A percentile compares a stretch with the other conserved stretches of the same genome.
Conservation (phyloP, 1,140 invertebrate genomes). For the Eumeta japonica region DNA sequence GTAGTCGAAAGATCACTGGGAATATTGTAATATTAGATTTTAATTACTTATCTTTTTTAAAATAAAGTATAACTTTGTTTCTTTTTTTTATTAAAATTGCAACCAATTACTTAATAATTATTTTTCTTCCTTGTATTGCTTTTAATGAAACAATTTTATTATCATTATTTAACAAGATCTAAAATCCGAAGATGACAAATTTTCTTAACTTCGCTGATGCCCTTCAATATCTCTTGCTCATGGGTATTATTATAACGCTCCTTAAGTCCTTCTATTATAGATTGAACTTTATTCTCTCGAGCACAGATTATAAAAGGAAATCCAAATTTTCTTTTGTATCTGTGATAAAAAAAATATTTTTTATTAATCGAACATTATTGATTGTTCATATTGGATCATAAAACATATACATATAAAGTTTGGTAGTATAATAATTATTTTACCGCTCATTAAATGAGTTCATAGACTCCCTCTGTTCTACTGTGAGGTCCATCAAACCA, state of each 20-base stretch:
- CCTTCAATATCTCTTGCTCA: slow-evolving; percentile 59
- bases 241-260: slow-evolving; percentile 56
- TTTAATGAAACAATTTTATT: slow-evolving; percentile 9
- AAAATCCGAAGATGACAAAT: slow-evolving; percentile 62
- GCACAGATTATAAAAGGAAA: slow-evolving; percentile 74
- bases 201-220: slow-evolving; percentile 69
- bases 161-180: slow-evolving; percentile 50
- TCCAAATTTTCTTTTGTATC: slow-evolving; percentile 67
- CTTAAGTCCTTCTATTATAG: slow-evolving; percentile 61
- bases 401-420: too few relatives aligned
- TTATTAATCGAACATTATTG: too few relatives aligned
- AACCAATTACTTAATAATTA: slow-evolving; percentile 8
- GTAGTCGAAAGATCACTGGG: slow-evolving; percentile 74
- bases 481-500: slow-evolving; percentile 56
- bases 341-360: slow-evolving; percentile 36
- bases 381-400: too few relatives aligned
- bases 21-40: slow-evolving; percentile 62
- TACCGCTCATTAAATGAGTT: slow-evolving; percentile 58
- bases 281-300: slow-evolving; percentile 63
- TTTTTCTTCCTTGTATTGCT: slow-evolving; percentile 10
- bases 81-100: background rate
- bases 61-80: slow-evolving; percentile 4
- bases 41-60: slow-evolving; percentile 5
- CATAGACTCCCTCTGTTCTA: slow-evolving; percentile 55
- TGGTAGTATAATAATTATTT: too few relatives aligned